A percentile compares a stretch with the other conserved stretches of the same genome.
phyloP scores from a whole-genome alignment of 2,113 vertebrate species.

The Aix galericulata region DNA sequence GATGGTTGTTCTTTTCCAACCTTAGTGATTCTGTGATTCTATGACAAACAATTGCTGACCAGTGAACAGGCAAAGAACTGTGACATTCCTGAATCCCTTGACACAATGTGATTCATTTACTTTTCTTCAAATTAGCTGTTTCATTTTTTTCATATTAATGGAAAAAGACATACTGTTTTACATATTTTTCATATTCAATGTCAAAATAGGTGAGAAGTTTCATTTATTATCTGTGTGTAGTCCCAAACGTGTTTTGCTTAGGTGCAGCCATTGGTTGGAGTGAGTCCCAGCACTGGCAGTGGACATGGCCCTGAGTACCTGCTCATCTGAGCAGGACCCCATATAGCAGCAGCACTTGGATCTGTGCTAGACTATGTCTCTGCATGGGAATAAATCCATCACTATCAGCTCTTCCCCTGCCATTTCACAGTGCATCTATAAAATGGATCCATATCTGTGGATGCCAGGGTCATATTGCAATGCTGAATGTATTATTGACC shows the following conservation, averaged over 20 bases:
- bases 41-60: not conserved
- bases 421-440: not conserved
- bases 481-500: not conserved
- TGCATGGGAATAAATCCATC: not conserved
- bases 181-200: not conserved
- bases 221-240: not conserved
- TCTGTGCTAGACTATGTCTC: not conserved
- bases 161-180: slow-evolving; percentile 3
- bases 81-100: not conserved
- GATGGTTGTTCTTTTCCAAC: no score
- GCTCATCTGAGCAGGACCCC: not conserved
- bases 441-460: not conserved
- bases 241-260: not conserved
- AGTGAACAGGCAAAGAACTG: not conserved
- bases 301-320: not conserved
- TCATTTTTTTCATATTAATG: not conserved
- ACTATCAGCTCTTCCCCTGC: not conserved
- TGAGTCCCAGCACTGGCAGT: not conserved
- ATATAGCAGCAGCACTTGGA: not conserved
- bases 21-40: no score
- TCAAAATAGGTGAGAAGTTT: not conserved
- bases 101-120: not conserved
- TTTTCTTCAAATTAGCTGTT: not conserved
- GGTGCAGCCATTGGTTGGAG: not conserved
- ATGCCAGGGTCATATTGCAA: not conserved